Evolutionary conservation across 2,888 invertebrate species (phyloP).

Genomic region (Cheilosia impressa): DNA sequence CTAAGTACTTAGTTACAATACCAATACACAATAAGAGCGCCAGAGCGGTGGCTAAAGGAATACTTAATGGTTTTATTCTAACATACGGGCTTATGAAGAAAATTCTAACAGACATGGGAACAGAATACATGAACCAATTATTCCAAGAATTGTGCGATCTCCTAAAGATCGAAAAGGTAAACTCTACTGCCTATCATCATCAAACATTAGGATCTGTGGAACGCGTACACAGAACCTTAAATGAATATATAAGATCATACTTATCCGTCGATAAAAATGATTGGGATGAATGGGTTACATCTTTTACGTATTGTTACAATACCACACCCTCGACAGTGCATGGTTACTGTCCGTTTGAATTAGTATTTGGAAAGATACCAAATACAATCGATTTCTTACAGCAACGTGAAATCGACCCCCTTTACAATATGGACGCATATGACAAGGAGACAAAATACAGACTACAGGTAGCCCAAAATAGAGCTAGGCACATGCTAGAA

Average conservation of each 20-base stretch:
- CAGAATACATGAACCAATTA: constrained; percentile 2
- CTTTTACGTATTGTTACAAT: constrained; percentile 9
- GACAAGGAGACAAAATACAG: constrained; percentile 11
- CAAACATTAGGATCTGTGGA: constrained; percentile 15
- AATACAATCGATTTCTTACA: neutral
- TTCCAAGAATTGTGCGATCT: constrained; percentile 5
- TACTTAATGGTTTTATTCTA: too few species aligned
- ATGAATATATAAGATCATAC: constrained; percentile 13
- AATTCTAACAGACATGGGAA: constrained; percentile 13
- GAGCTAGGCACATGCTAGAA: constrained; percentile 1
- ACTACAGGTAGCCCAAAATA: constrained; percentile 19
- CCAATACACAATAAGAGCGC: too few species aligned
- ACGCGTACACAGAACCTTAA: constrained; percentile 6
- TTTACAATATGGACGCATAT: neutral
- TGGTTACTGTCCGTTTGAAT: constrained; percentile 10
- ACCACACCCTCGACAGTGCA: constrained; percentile 22
- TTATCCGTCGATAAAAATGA: constrained; percentile 24
- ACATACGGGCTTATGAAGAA: too few species aligned
- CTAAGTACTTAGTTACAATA: too few species aligned
- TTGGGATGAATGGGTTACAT: constrained; percentile 13
- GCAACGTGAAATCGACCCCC: neutral
- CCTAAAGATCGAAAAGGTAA: neutral
- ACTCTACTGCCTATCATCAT: constrained; percentile 11
- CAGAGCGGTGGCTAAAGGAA: too few species aligned
- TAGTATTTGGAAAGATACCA: constrained; percentile 20